Evolutionary conservation across 2,888 invertebrate genomes (phyloP).

Genomic region (Drymonia ruficornis): DNA sequence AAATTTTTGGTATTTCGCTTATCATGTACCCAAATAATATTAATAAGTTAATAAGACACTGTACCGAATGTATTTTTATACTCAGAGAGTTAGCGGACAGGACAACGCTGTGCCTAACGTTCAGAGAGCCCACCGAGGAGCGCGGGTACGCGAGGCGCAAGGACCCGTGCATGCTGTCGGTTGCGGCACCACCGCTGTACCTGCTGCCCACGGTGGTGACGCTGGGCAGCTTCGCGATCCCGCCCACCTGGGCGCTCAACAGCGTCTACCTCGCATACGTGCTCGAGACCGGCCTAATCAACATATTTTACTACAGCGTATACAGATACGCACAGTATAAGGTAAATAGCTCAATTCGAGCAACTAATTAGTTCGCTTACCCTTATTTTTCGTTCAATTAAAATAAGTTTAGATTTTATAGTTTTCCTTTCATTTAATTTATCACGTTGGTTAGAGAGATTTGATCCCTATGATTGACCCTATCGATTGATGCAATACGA

Average conservation of each 20-base stretch:
- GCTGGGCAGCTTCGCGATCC: constrained; percentile 66
- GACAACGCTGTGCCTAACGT: constrained; percentile 71
- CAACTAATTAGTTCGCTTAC: too few relatives aligned
- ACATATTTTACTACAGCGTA: constrained; percentile 64
- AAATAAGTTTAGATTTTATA: too few relatives aligned
- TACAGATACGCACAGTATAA: constrained; percentile 66
- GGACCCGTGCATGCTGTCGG: constrained; percentile 67
- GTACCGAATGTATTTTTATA: background rate
- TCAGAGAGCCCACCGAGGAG: constrained; percentile 66
- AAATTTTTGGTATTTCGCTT: too few relatives aligned
- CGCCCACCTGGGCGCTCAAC: constrained; percentile 61
- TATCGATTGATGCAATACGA: too few relatives aligned
- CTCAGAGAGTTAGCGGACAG: constrained; percentile 73
- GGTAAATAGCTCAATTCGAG: too few relatives aligned
- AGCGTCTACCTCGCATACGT: constrained; percentile 67
- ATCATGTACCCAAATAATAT: too few relatives aligned
- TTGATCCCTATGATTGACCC: too few relatives aligned
- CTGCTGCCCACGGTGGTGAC: constrained; percentile 72
- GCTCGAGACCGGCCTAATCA: constrained; percentile 65
- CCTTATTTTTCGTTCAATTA: too few relatives aligned
- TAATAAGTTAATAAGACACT: too few relatives aligned
- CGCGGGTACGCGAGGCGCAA: constrained; percentile 59
- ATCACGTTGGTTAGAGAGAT: too few relatives aligned
- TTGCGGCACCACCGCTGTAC: constrained; percentile 70
- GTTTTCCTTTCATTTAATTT: too few relatives aligned